phyloP scores from a whole-genome alignment of 2,888 invertebrate genomes.

The Agrypnus murinus region DNA sequence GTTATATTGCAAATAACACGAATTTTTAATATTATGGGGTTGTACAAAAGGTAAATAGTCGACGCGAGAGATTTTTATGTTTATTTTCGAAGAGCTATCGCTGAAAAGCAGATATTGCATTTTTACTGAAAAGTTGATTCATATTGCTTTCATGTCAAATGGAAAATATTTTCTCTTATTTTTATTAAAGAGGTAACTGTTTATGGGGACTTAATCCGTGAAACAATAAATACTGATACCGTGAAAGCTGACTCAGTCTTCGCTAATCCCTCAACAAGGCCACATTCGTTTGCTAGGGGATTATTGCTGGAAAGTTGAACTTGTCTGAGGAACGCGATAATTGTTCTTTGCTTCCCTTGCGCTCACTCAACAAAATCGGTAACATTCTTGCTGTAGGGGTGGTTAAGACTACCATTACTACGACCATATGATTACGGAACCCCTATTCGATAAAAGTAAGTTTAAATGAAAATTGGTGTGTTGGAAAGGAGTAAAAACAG shows the following conservation, averaged over 20 bases:
- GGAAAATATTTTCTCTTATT: slow-evolving; percentile 6
- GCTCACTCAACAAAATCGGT: slow-evolving; percentile 25
- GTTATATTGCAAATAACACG: slow-evolving; percentile 25
- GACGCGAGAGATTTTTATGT: background rate
- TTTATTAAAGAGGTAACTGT: slow-evolving; percentile 1
- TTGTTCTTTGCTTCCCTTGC: slow-evolving; percentile 13
- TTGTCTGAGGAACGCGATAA: slow-evolving; percentile 19
- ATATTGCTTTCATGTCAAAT: background rate
- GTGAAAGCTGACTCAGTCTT: slow-evolving; percentile 57
- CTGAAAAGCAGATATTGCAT: slow-evolving; percentile 19
- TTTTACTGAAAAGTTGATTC: slow-evolving; percentile 4
- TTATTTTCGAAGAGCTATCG: background rate
- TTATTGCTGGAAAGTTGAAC: slow-evolving; percentile 29
- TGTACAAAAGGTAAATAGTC: background rate
- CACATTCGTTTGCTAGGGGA: slow-evolving; percentile 36
- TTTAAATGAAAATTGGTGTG: background rate
- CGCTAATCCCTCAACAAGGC: slow-evolving; percentile 55
- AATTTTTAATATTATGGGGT: slow-evolving; percentile 20
- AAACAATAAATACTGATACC: slow-evolving; percentile 34
- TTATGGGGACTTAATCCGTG: slow-evolving; percentile 17
- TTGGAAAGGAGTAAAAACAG: slow-evolving; percentile 1
- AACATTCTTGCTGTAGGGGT: background rate
- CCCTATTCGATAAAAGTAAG: slow-evolving; percentile 3
- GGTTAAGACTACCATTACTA: background rate
- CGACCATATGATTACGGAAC: background rate